A percentile compares a stretch with the other conserved stretches of the same genome.
Conservation (phyloP, 2,113 vertebrate genomes). For the Peromyscus polionotus region DNA sequence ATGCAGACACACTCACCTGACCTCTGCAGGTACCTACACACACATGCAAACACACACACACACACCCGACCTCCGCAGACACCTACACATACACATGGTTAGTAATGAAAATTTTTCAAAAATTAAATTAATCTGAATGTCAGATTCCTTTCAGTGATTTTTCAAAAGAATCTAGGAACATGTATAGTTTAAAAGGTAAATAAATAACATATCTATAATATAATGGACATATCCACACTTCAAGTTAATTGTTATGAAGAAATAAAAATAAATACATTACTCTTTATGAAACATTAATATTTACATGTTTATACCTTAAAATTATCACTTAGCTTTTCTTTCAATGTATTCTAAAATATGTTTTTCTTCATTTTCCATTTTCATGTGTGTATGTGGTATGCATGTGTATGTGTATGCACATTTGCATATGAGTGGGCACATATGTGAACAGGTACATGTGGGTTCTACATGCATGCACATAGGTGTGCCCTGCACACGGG, state of each 20-base stretch:
- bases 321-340: slow-evolving; percentile 1
- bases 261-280: slow-evolving; percentile 42
- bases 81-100: background rate
- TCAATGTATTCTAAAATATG: slow-evolving; percentile 21
- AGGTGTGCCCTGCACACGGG: background rate
- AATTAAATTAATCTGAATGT: slow-evolving; percentile 39
- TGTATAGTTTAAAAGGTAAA: background rate
- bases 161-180: background rate
- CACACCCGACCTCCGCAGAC: background rate
- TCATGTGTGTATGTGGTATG: background rate
- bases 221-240: background rate
- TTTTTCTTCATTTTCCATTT: background rate
- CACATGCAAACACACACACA: background rate
- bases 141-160: slow-evolving; percentile 34
- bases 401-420: background rate
- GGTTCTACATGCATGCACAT: background rate
- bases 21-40: background rate
- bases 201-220: background rate
- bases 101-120: background rate
- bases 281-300: background rate
- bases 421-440: background rate
- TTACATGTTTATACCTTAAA: slow-evolving; percentile 6
- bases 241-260: slow-evolving; percentile 6
- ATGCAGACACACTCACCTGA: too few relatives aligned
- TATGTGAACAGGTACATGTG: background rate